Evolutionary conservation across 1,140 invertebrate genomes (phyloP).

Genomic region (Pachyrhynchus sulphureomaculatus): DNA sequence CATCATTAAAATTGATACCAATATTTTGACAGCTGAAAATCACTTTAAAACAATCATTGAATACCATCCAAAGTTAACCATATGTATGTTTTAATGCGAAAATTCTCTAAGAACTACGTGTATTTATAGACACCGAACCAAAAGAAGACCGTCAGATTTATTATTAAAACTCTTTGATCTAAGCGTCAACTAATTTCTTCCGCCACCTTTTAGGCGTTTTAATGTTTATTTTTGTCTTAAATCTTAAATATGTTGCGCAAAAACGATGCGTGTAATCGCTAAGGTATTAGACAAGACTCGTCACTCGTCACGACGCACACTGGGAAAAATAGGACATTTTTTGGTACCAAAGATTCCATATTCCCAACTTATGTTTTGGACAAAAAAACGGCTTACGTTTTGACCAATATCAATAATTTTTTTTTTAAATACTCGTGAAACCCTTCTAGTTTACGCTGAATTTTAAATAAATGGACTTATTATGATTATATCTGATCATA

Average conservation of each 20-base stretch:
- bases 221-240: constrained; percentile 7
- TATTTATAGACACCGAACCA: constrained; percentile 10
- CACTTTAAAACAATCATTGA: too few relatives aligned
- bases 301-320: neutral
- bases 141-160: constrained; percentile 13
- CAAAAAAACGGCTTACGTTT: too few relatives aligned
- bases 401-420: too few relatives aligned
- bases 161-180: constrained; percentile 26
- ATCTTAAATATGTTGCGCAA: constrained; percentile 3
- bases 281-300: neutral
- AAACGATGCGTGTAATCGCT: neutral
- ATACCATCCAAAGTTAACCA: too few relatives aligned
- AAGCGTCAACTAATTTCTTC: constrained; percentile 21
- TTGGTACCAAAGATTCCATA: too few relatives aligned
- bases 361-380: too few relatives aligned
- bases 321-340: neutral
- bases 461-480: too few relatives aligned
- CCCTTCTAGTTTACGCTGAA: too few relatives aligned
- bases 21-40: too few relatives aligned
- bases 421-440: too few relatives aligned
- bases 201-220: constrained; percentile 15
- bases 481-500: too few relatives aligned
- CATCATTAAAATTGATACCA: too few relatives aligned
- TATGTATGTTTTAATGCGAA: neutral
- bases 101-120: neutral